phyloP scores from a whole-genome alignment of 2,797 vertebrate genomes.

The Falco cherrug region DNA sequence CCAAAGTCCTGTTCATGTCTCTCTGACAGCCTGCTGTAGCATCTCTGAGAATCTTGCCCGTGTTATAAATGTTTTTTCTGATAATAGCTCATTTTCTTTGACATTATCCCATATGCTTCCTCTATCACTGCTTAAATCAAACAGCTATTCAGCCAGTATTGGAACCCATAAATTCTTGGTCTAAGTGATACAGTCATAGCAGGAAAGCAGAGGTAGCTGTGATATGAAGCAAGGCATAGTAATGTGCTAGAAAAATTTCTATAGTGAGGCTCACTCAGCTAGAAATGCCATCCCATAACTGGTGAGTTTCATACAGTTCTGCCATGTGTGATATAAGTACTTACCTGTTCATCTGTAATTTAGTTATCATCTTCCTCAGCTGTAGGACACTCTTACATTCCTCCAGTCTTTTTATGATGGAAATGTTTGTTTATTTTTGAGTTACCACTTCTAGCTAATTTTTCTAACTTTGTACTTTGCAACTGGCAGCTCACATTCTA shows the following conservation, averaged over 20 bases:
- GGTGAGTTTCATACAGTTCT: neutral
- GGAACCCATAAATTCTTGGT: neutral
- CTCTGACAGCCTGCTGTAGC: neutral
- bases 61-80: neutral
- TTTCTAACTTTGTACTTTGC: neutral
- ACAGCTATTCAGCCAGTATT: neutral
- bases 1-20: neutral
- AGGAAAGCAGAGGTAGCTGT: neutral
- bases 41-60: neutral
- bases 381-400: neutral
- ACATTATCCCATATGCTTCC: neutral
- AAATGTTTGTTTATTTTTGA: neutral
- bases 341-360: neutral
- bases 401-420: neutral
- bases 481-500: neutral
- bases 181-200: neutral
- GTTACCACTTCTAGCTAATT: neutral
- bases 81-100: slow-evolving; percentile 22
- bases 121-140: slow-evolving; percentile 38
- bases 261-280: neutral
- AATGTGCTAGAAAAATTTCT: neutral
- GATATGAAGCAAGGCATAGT: neutral
- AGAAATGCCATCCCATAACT: neutral
- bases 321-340: neutral
- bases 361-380: neutral